Percentiles rank a stretch among this genome's conserved stretches.
phyloP scores from a whole-genome alignment of 2,797 vertebrate species.

The Pampus argenteus region DNA sequence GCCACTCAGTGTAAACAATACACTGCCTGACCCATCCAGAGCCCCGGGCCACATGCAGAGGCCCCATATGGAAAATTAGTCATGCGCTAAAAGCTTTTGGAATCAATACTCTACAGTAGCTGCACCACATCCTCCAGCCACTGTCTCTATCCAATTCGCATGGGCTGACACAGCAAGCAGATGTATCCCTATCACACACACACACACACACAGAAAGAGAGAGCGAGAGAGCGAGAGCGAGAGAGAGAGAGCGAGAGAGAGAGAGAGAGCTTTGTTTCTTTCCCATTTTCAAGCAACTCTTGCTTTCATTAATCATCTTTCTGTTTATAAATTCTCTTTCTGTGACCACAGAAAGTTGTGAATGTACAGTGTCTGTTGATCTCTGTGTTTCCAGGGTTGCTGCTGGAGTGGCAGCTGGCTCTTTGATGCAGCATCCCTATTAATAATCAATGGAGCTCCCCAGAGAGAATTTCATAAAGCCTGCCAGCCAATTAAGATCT shows the following conservation, averaged over 20 bases:
- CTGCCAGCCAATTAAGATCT: slow-evolving; percentile 78
- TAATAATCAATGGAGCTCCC: slow-evolving; percentile 80
- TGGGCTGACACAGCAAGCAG: slow-evolving; percentile 56
- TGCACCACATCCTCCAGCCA: slow-evolving; percentile 60
- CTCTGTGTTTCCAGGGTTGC: slow-evolving; percentile 55
- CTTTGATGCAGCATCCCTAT: slow-evolving; percentile 79
- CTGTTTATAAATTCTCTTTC: slow-evolving; percentile 43
- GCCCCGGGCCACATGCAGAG: slow-evolving; percentile 59
- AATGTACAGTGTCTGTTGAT: slow-evolving; percentile 59
- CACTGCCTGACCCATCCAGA: slow-evolving; percentile 56
- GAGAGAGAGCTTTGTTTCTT: too few species aligned
- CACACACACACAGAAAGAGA: slow-evolving; percentile 17
- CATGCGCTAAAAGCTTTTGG: slow-evolving; percentile 76
- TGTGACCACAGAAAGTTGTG: slow-evolving; percentile 40
- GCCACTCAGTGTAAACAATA: slow-evolving; percentile 66
- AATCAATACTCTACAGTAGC: slow-evolving; percentile 78
- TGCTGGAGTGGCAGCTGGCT: slow-evolving; percentile 67
- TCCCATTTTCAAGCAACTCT: slow-evolving; percentile 12
- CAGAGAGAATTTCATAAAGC: slow-evolving; percentile 71
- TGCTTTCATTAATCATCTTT: slow-evolving; percentile 9
- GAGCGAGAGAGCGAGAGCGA: too few species aligned
- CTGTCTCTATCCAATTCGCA: slow-evolving; percentile 52
- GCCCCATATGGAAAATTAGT: slow-evolving; percentile 75
- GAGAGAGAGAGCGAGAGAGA: too few species aligned
- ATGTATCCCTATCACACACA: slow-evolving; percentile 28